Evolutionary conservation across 2,888 invertebrate species (phyloP), one percentile per base, ranked within the genome.

Genomic region (Crematogaster levior): DNA sequence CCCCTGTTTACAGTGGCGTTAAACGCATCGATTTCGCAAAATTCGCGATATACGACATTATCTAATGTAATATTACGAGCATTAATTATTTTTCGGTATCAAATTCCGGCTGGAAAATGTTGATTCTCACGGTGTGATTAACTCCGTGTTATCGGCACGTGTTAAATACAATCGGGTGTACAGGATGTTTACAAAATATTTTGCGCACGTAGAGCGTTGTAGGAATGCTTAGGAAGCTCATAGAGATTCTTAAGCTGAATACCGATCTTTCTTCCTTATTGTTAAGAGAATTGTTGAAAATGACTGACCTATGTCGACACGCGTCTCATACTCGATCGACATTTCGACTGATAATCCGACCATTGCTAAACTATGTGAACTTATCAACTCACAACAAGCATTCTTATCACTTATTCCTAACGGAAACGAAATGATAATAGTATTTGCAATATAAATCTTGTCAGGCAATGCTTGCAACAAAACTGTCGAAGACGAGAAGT

Each of bases 341-440:
- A 15, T 34, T 43, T 63, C 51, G 18, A 37, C 12, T 27, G 27
- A 51, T 40, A 51, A 65, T 51, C 18, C 30, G n/a, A 18, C 61
- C 21, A 7, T n/a, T 48, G n/a, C 34, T 34, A 63, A 43, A 60
- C 30, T 12, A 12, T 15, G 21, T 27, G n/a, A 18, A 34, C 9
- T 75, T 75, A 75, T 75, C 65, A 37, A 74, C 37, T 65, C 51
- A 37, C 12, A 63, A 48, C 72, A 65, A 65, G 51, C 5, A n/a
- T 9, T 24, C 18, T 74, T 74, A 74, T 65, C 48, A 7, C 37
- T 63, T 48, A 37, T 51, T 75, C 51, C 34, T 51, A 37, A 37
- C 18, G 24, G 12, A 75, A 37, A 75, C 15, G 37, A 75, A 24
- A 40, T 10, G 65, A 75, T 75, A 75, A 65, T 40, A 7, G 18